phyloP scores from a whole-genome alignment of 2,888 invertebrate species.

The Stenodema calcarata region DNA sequence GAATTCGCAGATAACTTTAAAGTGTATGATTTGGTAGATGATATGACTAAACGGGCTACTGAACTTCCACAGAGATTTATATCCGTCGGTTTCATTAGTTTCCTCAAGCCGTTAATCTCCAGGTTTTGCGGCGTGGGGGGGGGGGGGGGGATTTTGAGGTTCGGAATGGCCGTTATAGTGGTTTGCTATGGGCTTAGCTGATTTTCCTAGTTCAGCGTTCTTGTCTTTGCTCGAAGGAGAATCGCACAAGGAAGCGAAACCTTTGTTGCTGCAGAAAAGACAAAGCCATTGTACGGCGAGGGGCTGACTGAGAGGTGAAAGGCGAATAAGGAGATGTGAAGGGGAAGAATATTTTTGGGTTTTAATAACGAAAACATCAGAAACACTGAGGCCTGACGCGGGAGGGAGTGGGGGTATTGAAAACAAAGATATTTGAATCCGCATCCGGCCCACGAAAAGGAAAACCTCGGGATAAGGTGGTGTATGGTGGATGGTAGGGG shows the following conservation, averaged over 20 bases:
- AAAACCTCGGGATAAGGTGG: background rate
- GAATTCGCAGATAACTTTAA: no score
- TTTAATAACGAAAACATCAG: slow-evolving; percentile 34
- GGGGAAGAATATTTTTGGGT: slow-evolving; percentile 23
- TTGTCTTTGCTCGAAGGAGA: background rate
- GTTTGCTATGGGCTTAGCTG: background rate
- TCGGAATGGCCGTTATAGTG: background rate
- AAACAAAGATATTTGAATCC: slow-evolving; percentile 41
- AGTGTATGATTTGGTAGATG: no score
- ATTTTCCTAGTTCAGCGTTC: background rate
- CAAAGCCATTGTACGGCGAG: background rate
- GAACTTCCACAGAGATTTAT: no score
- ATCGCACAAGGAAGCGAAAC: background rate
- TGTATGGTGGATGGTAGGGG: background rate
- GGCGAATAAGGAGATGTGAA: background rate
- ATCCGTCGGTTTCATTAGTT: no score
- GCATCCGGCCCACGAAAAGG: slow-evolving; percentile 20
- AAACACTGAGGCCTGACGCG: slow-evolving; percentile 1
- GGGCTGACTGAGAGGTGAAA: background rate
- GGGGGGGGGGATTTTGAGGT: no score
- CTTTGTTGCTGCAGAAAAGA: background rate
- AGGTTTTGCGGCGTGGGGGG: no score
- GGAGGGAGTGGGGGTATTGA: slow-evolving; percentile 1
- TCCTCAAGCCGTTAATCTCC: no score
- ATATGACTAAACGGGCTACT: no score